Evolutionary conservation across 2,113 vertebrate genomes (phyloP).

Genomic region (Phrynosoma platyrhinos): DNA sequence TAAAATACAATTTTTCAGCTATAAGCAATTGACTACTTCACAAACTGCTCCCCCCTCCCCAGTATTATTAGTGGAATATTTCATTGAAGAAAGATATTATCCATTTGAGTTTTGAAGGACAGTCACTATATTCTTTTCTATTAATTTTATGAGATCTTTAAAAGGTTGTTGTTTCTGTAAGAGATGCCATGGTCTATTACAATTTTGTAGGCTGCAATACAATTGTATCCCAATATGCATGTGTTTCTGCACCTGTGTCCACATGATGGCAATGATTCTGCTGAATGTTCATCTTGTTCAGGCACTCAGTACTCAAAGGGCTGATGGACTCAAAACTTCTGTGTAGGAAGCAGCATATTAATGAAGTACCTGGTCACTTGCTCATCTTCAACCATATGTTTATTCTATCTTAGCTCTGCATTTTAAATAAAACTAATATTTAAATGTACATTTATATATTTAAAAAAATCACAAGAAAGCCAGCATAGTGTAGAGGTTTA

Average conservation of each 20-base stretch:
- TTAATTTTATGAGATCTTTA: not conserved
- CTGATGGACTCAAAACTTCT: not conserved
- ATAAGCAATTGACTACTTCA: too few species aligned
- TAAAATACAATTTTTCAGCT: too few species aligned
- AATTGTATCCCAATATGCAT: not conserved
- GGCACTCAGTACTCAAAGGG: not conserved
- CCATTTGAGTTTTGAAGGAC: not conserved
- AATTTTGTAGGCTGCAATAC: not conserved
- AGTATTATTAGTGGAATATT: not conserved
- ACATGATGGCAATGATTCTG: accelerated
- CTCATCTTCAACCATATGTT: not conserved
- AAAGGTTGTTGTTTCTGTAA: not conserved
- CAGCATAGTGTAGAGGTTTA: too few species aligned
- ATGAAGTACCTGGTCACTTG: not conserved
- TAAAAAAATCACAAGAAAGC: too few species aligned
- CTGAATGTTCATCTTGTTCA: not conserved
- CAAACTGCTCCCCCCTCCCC: not conserved
- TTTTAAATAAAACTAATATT: not conserved
- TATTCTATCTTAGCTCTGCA: not conserved
- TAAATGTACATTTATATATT: not conserved
- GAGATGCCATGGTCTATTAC: accelerated
- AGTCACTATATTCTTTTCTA: not conserved
- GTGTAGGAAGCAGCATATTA: not conserved
- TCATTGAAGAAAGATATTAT: not conserved
- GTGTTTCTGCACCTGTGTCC: not conserved